Conservation (phyloP, 2,888 invertebrate genomes). For the Adineta ricciae region DNA sequence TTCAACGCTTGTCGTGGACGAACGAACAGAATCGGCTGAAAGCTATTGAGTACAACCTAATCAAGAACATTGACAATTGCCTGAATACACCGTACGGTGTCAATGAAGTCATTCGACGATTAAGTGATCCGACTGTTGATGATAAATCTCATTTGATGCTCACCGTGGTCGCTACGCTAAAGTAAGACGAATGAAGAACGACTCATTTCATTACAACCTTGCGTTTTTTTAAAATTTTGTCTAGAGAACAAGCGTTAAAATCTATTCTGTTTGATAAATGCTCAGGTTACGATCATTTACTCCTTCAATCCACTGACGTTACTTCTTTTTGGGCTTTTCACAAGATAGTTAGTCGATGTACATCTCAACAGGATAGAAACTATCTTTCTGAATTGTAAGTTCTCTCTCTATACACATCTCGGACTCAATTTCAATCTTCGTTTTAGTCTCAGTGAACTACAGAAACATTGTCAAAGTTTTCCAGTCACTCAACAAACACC, state of each 20-base stretch:
- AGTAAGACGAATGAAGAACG: background rate
- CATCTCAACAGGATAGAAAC: background rate
- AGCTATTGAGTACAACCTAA: background rate
- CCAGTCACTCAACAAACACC: background rate
- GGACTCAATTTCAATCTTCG: no score
- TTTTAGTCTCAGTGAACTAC: background rate
- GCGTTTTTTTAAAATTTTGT: background rate
- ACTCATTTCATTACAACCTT: no score
- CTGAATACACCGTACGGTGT: background rate
- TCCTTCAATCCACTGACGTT: background rate
- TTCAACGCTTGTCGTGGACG: conserved; percentile 15
- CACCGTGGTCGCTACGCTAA: background rate
- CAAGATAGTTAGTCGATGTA: background rate
- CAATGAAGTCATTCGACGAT: background rate
- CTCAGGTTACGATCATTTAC: background rate
- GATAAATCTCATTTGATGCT: background rate
- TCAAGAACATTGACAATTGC: background rate
- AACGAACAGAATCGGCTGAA: background rate
- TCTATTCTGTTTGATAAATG: background rate
- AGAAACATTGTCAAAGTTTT: background rate
- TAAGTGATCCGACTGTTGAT: background rate
- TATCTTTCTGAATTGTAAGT: background rate
- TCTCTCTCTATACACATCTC: no score
- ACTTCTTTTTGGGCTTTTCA: background rate
- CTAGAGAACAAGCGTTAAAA: background rate